These are phyloP conservation scores for Triops longicaudatus DNA, from an alignment of 1,140 invertebrate genomes.

Conservation along the genomic window DNA sequence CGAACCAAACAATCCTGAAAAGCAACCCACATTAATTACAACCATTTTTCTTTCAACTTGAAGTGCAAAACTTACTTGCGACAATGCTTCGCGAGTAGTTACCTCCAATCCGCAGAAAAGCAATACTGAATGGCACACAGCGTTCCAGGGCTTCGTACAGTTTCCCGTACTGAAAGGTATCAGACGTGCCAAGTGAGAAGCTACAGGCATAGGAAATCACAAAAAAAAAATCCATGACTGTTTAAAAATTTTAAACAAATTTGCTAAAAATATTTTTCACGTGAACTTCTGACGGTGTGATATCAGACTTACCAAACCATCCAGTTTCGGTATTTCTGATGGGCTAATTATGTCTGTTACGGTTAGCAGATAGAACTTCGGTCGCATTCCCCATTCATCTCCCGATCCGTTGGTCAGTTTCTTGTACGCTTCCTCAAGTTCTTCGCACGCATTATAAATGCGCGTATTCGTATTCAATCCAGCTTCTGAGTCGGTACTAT, in stretches of 20 bases:
- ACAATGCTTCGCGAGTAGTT: conserved; percentile 29
- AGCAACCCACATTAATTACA: too few relatives aligned
- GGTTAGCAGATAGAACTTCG: conserved; percentile 77
- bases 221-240: conserved; percentile 28
- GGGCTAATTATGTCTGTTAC: conserved; percentile 66
- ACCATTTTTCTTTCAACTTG: too few relatives aligned
- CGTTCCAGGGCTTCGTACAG: conserved; percentile 66
- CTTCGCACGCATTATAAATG: conserved; percentile 65
- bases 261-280: not conserved
- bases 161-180: conserved; percentile 78
- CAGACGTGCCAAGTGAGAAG: conserved; percentile 80
- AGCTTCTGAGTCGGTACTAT: conserved; percentile 36
- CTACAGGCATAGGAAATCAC: conserved; percentile 60
- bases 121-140: conserved; percentile 83
- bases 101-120: conserved; percentile 77
- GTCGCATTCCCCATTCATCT: conserved; percentile 62
- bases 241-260: not conserved
- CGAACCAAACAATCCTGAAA: conserved; percentile 71
- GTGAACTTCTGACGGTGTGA: conserved; percentile 17
- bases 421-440: conserved; percentile 69
- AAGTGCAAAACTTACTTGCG: too few relatives aligned
- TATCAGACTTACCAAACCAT: conserved; percentile 25
- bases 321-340: conserved; percentile 42
- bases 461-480: conserved; percentile 48
- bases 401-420: conserved; percentile 52